Evolutionary conservation across 2,888 invertebrate genomes (phyloP).

Genomic region (Corythucha ciliata): DNA sequence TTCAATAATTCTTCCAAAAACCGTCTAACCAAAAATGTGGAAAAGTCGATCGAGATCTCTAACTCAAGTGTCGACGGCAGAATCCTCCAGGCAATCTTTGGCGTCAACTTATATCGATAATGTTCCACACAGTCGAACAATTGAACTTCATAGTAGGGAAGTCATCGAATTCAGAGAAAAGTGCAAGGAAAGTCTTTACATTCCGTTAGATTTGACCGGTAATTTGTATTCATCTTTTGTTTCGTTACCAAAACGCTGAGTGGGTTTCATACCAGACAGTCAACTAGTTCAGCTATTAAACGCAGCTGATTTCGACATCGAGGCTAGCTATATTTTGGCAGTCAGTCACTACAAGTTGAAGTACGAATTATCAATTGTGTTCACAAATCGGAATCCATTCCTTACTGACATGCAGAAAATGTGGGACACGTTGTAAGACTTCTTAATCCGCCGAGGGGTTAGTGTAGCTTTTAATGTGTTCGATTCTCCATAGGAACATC

Average conservation of each 20-base stretch:
- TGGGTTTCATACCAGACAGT: slow-evolving; percentile 27
- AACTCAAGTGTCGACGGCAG: too few relatives aligned
- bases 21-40: too few relatives aligned
- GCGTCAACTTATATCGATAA: too few relatives aligned
- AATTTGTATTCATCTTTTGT: neutral
- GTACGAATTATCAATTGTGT: slow-evolving; percentile 29
- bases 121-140: too few relatives aligned
- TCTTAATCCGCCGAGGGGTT: too few relatives aligned
- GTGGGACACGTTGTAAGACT: slow-evolving; percentile 31
- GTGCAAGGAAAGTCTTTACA: neutral
- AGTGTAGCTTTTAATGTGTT: too few relatives aligned
- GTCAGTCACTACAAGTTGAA: slow-evolving; percentile 29
- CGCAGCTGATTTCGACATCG: slow-evolving; percentile 30
- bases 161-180: slow-evolving; percentile 1
- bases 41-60: too few relatives aligned
- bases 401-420: slow-evolving; percentile 21
- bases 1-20: too few relatives aligned
- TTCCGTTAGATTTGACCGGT: slow-evolving; percentile 16
- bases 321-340: slow-evolving; percentile 28
- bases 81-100: too few relatives aligned
- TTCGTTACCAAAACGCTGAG: neutral
- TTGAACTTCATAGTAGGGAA: slow-evolving; percentile 4
- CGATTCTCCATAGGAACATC: slow-evolving; percentile 28
- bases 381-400: slow-evolving; percentile 28
- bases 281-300: slow-evolving; percentile 31